Percentiles rank a stretch among this genome's conserved stretches.
phyloP scores from a whole-genome alignment of 2,113 vertebrate genomes.

The Balaenoptera acutorostrata region DNA sequence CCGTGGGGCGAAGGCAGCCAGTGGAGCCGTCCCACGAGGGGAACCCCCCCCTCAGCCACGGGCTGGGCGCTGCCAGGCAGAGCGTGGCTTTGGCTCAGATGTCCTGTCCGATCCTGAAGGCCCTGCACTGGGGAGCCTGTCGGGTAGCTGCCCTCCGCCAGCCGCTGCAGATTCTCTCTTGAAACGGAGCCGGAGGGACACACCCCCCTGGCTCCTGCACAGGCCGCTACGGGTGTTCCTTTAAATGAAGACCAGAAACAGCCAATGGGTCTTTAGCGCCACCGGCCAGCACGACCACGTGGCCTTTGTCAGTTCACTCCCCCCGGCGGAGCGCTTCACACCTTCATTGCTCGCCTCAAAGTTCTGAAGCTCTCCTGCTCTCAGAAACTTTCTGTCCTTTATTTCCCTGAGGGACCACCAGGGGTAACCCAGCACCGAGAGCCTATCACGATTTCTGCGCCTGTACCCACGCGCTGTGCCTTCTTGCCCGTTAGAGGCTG shows the following conservation, averaged over 20 bases:
- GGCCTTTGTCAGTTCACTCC: background rate
- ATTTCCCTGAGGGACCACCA: background rate
- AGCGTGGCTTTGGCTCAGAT: background rate
- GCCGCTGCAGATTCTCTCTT: background rate
- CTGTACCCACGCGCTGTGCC: background rate
- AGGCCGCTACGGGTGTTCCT: background rate
- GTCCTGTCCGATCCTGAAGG: background rate
- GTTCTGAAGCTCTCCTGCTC: background rate
- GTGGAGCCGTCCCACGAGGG: too few relatives aligned
- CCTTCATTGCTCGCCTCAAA: background rate
- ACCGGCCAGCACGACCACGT: background rate
- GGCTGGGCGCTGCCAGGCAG: background rate
- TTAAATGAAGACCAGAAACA: background rate
- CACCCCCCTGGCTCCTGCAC: background rate
- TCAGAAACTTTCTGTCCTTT: background rate
- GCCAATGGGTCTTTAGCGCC: background rate
- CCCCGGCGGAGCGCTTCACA: background rate
- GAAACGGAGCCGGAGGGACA: background rate
- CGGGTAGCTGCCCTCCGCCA: background rate
- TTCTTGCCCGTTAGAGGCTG: background rate
- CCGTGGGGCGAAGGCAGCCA: background rate
- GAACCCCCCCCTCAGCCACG: background rate
- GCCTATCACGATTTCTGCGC: background rate
- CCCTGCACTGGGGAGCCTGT: background rate
- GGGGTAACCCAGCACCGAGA: background rate